Evolutionary conservation across 2,888 invertebrate species (phyloP).

Genomic region (Pristionchus maxplancki): DNA sequence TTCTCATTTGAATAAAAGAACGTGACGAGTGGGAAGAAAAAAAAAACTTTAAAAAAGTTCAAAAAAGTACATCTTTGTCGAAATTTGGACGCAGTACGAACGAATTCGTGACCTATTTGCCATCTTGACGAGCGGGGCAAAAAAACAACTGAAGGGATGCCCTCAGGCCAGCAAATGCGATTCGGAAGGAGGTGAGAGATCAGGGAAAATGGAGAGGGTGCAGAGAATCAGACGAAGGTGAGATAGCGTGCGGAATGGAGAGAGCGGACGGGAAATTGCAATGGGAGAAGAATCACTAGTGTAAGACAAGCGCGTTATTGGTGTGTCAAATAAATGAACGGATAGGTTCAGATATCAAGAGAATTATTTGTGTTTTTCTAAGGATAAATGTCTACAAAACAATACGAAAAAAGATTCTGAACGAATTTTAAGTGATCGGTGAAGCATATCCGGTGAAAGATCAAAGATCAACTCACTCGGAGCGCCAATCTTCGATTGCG

Average conservation of each 20-base stretch:
- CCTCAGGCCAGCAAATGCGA: slow-evolving; percentile 21
- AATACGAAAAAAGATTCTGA: too few species aligned
- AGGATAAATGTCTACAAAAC: too few species aligned
- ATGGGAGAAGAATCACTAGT: background rate
- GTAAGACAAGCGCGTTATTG: slow-evolving; percentile 11
- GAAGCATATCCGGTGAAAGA: background rate
- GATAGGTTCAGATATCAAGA: background rate
- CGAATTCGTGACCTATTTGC: background rate
- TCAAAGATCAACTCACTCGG: slow-evolving; percentile 32
- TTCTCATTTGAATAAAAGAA: too few species aligned
- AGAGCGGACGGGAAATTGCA: background rate
- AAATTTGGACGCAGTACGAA: background rate
- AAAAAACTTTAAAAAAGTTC: too few species aligned
- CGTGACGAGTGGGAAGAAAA: too few species aligned
- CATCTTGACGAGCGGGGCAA: background rate
- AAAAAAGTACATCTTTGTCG: background rate
- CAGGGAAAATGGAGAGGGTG: background rate
- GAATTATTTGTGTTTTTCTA: background rate
- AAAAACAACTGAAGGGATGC: slow-evolving; percentile 27
- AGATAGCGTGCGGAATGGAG: background rate
- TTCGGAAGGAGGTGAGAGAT: slow-evolving; percentile 18
- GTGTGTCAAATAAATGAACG: background rate
- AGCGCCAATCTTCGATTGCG: background rate
- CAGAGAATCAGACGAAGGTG: background rate
- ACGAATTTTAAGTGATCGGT: background rate